Percentiles rank a stretch among this genome's conserved stretches.
Evolutionary conservation across 2,888 invertebrate genomes (phyloP).

Genomic region (Apodemia duryi): DNA sequence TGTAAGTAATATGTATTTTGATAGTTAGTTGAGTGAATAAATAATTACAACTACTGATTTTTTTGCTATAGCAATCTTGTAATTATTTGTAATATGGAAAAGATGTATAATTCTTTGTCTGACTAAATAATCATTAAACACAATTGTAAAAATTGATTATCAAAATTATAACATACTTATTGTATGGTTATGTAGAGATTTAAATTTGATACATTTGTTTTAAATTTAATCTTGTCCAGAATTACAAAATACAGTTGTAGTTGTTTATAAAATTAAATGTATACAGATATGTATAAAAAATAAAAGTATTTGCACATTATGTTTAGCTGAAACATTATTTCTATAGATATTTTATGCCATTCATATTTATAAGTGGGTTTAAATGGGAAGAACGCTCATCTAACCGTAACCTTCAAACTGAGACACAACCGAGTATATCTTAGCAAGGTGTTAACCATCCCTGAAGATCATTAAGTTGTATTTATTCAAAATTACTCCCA

Average conservation of each 20-base stretch:
- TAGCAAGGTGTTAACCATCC: too few relatives aligned
- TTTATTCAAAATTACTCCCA: not conserved
- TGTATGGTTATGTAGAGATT: too few relatives aligned
- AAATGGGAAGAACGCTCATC: not conserved
- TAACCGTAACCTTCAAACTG: not conserved
- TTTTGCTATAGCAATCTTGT: too few relatives aligned
- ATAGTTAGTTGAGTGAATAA: slow-evolving; percentile 11
- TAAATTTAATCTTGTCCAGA: not conserved
- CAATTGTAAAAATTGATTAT: too few relatives aligned
- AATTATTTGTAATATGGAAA: too few relatives aligned
- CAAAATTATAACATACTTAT: too few relatives aligned
- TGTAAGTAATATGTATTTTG: not conserved
- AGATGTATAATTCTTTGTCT: too few relatives aligned
- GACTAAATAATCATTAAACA: too few relatives aligned
- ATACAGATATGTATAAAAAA: not conserved
- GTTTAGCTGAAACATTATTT: not conserved
- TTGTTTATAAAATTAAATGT: not conserved
- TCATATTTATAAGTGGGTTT: not conserved
- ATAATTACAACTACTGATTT: not conserved
- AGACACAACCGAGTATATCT: too few relatives aligned
- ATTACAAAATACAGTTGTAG: not conserved
- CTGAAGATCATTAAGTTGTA: not conserved
- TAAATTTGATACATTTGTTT: too few relatives aligned
- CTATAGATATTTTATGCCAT: not conserved
- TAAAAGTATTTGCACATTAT: not conserved